phyloP scores from a whole-genome alignment of 2,797 vertebrate species.

The Manis pentadactyla region DNA sequence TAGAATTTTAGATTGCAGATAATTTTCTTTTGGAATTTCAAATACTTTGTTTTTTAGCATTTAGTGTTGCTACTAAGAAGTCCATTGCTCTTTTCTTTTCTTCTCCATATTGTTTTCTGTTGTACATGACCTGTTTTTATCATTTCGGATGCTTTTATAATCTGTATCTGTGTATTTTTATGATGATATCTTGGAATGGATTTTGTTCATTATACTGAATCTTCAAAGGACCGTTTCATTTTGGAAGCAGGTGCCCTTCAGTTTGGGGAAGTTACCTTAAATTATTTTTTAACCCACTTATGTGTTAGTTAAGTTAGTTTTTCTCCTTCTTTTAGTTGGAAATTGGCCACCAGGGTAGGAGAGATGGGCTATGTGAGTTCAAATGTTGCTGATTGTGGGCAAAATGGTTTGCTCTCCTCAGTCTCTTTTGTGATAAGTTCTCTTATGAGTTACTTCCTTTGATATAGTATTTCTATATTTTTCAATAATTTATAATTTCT shows the following conservation, averaged over 20 bases:
- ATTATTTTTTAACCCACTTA: neutral
- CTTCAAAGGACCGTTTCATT: neutral
- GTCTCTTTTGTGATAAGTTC: neutral
- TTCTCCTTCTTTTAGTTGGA: neutral
- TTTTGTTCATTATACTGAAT: neutral
- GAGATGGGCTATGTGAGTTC: neutral
- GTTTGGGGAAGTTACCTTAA: neutral
- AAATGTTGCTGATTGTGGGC: neutral
- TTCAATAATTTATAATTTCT: neutral
- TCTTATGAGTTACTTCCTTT: neutral
- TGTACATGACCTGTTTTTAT: neutral
- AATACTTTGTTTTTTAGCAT: neutral
- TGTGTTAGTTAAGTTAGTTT: neutral
- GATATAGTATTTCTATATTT: neutral
- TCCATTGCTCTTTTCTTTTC: neutral
- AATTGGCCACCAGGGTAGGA: neutral
- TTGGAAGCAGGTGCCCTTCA: neutral
- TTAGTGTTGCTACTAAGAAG: neutral
- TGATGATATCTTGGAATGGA: conserved; percentile 4
- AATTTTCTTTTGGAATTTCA: conserved; percentile 11
- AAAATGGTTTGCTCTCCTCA: neutral
- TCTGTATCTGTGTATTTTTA: neutral
- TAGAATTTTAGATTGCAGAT: conserved; percentile 15
- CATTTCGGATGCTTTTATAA: neutral
- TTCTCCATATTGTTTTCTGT: neutral